These are phyloP conservation scores for Rhynchomys soricoides DNA, from an alignment of 2,113 vertebrate species.

Conservation along the genomic window DNA sequence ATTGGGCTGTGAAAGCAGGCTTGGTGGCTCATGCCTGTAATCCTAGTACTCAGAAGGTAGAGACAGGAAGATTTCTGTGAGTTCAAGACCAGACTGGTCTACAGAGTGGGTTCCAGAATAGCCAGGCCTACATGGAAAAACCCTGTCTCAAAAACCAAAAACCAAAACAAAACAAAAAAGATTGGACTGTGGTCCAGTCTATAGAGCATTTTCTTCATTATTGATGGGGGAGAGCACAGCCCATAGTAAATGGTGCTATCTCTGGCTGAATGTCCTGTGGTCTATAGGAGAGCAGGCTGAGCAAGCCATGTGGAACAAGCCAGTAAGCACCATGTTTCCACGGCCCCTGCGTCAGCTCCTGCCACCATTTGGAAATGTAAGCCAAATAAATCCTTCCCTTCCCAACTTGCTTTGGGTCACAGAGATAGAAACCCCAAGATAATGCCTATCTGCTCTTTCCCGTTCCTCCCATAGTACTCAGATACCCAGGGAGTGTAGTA, in stretches of 20 bases:
- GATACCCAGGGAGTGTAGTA: not conserved
- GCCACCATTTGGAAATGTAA: not conserved
- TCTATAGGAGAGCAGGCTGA: not conserved
- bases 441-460: constrained; percentile 14
- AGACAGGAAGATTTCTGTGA: not conserved
- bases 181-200: not conserved
- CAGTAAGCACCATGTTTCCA: not conserved
- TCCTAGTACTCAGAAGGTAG: not conserved
- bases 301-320: not conserved
- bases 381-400: not conserved
- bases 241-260: not conserved
- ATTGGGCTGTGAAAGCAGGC: not conserved
- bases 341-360: not conserved
- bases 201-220: not conserved
- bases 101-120: not conserved
- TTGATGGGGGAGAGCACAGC: not conserved
- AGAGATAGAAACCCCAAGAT: not conserved
- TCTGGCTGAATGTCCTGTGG: not conserved
- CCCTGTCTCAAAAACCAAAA: not conserved
- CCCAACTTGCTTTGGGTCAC: not conserved
- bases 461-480: not conserved
- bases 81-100: not conserved
- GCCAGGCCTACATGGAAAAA: not conserved
- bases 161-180: not conserved
- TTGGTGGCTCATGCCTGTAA: not conserved